Percentiles rank a stretch among this genome's conserved stretches.
These are phyloP conservation scores for Sphenopsis melanotis DNA, from an alignment of 2,797 vertebrate species.

Conservation along the genomic window DNA sequence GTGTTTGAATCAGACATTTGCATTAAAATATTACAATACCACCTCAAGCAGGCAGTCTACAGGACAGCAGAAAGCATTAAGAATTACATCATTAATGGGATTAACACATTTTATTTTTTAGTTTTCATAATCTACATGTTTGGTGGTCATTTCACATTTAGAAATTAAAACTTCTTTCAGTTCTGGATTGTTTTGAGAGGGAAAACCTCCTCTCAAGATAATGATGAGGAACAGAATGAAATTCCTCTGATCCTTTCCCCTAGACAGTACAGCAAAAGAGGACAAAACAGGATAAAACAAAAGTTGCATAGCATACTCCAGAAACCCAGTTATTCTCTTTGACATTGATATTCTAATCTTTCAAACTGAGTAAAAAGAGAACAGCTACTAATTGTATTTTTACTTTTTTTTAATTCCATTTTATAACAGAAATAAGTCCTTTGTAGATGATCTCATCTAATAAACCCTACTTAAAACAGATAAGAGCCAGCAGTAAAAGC, in stretches of 20 bases:
- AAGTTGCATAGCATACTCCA: slow-evolving; percentile 39
- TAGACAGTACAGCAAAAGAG: slow-evolving; percentile 27
- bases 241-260: slow-evolving; percentile 38
- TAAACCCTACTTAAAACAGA: slow-evolving; percentile 45
- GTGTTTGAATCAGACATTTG: neutral
- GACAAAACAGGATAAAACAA: slow-evolving; percentile 60
- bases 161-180: slow-evolving; percentile 30
- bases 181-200: slow-evolving; percentile 29
- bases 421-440: slow-evolving; percentile 47
- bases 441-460: slow-evolving; percentile 54
- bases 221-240: slow-evolving; percentile 17
- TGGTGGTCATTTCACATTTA: slow-evolving; percentile 1
- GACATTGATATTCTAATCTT: slow-evolving; percentile 41
- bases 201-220: slow-evolving; percentile 28
- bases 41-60: slow-evolving; percentile 1
- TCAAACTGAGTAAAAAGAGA: slow-evolving; percentile 37
- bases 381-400: slow-evolving; percentile 55
- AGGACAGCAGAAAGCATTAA: neutral
- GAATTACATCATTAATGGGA: neutral
- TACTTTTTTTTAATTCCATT: slow-evolving; percentile 51
- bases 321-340: slow-evolving; percentile 33
- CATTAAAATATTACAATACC: neutral
- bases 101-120: slow-evolving; percentile 33
- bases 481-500: slow-evolving; percentile 18
- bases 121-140: neutral